These are phyloP conservation scores for Peromyscus polionotus DNA, from an alignment of 2,113 vertebrate species.

Conservation along the genomic window DNA sequence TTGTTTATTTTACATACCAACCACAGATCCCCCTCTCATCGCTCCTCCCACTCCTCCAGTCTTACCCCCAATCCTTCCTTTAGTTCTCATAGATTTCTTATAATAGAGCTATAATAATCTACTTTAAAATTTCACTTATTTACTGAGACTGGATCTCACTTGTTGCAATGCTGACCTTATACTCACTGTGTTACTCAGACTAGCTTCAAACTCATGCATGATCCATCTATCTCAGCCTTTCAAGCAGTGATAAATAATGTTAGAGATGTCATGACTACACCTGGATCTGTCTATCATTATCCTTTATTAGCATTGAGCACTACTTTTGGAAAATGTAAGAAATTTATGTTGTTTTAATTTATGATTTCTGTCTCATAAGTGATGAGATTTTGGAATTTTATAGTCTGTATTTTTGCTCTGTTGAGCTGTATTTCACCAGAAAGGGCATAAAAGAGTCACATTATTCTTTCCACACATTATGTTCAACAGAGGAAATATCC, in stretches of 20 bases:
- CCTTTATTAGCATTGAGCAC: not conserved
- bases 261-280: too few relatives aligned
- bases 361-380: not conserved
- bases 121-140: not conserved
- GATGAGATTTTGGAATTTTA: not conserved
- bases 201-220: not conserved
- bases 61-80: too few relatives aligned
- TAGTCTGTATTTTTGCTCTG: not conserved
- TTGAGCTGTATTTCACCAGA: conserved; percentile 22
- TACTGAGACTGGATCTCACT: not conserved
- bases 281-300: not conserved
- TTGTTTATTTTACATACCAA: too few relatives aligned
- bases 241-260: not conserved
- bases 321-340: conserved; percentile 28
- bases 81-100: not conserved
- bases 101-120: not conserved
- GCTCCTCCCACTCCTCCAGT: too few relatives aligned
- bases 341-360: not conserved
- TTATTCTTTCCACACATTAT: conserved; percentile 38
- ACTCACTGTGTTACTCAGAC: not conserved
- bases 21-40: too few relatives aligned
- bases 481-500: conserved; percentile 51
- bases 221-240: not conserved
- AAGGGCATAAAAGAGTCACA: not conserved
- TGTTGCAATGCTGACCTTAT: not conserved